These are phyloP conservation scores for Chaetura pelagica DNA, from an alignment of 2,113 vertebrate species.

Conservation along the genomic window DNA sequence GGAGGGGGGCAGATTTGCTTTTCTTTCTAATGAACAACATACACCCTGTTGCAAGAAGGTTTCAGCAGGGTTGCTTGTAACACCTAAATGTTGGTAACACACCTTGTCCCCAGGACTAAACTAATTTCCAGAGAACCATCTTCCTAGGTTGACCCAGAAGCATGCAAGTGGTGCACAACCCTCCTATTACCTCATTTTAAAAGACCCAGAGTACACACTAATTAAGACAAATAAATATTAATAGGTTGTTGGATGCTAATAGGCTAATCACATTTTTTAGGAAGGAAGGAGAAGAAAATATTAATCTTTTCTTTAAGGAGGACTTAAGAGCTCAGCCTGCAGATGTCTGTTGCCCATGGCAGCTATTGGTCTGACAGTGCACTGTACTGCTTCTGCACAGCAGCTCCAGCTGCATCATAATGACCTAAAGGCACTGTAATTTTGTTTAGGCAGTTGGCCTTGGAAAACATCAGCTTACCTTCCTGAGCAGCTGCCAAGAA, in stretches of 20 bases:
- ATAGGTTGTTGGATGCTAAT: background rate
- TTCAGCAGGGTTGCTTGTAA: background rate
- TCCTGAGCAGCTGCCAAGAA: background rate
- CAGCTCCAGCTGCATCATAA: background rate
- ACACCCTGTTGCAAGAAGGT: background rate
- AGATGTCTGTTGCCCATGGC: background rate
- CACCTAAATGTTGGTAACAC: background rate
- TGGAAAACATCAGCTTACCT: background rate
- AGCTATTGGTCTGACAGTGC: background rate
- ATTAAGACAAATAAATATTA: background rate
- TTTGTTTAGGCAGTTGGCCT: background rate
- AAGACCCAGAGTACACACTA: background rate
- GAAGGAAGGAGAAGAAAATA: background rate
- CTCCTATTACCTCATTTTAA: background rate
- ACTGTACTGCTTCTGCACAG: background rate
- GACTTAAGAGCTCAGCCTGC: accelerated
- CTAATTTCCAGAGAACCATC: background rate
- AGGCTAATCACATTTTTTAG: background rate
- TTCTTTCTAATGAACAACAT: background rate
- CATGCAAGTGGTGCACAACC: background rate
- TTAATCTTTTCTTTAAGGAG: background rate
- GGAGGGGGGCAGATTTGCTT: background rate
- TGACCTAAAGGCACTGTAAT: background rate
- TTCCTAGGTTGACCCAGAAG: background rate
- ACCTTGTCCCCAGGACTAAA: background rate